phyloP scores from a whole-genome alignment of 1,140 invertebrate genomes.

The Orius insidiosus region DNA sequence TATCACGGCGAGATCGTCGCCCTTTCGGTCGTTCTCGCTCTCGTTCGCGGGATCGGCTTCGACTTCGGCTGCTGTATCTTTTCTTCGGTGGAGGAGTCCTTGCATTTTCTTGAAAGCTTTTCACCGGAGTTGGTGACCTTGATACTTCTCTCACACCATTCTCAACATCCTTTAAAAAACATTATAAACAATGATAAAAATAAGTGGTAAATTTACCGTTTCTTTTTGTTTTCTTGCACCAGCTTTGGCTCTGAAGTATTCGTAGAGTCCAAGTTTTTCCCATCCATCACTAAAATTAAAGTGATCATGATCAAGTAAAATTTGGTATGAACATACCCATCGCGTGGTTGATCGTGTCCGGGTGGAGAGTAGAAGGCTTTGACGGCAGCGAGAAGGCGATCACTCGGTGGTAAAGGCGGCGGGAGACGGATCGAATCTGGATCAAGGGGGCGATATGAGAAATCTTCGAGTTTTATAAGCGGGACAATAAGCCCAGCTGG shows the following conservation, averaged over 20 bases:
- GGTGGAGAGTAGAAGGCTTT: constrained; percentile 90
- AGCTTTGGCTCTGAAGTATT: constrained; percentile 94
- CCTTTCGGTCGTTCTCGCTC: background rate
- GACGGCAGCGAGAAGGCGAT: constrained; percentile 75
- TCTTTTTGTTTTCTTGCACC: constrained; percentile 75
- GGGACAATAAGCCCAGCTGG: constrained; percentile 92
- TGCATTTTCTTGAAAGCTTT: constrained; percentile 37
- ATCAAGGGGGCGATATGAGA: constrained; percentile 75
- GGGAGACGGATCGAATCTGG: constrained; percentile 78
- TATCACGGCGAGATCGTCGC: background rate
- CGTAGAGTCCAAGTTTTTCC: constrained; percentile 92
- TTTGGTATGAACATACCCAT: constrained; percentile 47
- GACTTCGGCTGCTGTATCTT: constrained; percentile 40
- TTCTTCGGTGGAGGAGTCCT: constrained; percentile 47
- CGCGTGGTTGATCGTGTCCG: constrained; percentile 80
- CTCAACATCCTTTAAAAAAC: constrained; percentile 44
- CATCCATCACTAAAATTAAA: constrained; percentile 65
- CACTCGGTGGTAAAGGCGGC: constrained; percentile 81
- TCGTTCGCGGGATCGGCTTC: constrained; percentile 19
- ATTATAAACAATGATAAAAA: background rate
- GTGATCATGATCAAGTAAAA: background rate
- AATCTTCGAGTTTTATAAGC: constrained; percentile 76
- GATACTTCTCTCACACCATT: constrained; percentile 50
- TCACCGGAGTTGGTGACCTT: constrained; percentile 53
- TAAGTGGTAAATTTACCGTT: constrained; percentile 13